These are phyloP conservation scores for Lontra canadensis DNA, from an alignment of 2,113 vertebrate genomes.

Conservation along the genomic window DNA sequence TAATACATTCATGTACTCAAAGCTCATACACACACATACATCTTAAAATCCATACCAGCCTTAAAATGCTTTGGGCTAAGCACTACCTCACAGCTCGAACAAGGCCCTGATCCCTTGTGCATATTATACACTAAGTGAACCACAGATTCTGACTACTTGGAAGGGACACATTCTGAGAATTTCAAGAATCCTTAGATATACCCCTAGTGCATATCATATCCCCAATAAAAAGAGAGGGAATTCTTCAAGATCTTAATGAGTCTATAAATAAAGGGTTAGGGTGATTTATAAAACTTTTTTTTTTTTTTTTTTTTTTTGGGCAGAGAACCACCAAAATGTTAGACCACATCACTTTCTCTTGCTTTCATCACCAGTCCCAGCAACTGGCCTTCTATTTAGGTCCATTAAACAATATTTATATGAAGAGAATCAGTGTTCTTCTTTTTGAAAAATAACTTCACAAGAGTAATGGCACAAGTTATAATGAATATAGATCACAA, in stretches of 20 bases:
- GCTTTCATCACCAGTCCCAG: not conserved
- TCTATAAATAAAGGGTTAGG: not conserved
- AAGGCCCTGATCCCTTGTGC: not conserved
- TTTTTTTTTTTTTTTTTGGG: not conserved
- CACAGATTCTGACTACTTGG: not conserved
- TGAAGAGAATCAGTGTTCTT: not conserved
- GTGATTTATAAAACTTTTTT: conserved; percentile 27
- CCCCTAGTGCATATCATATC: not conserved
- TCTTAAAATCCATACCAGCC: not conserved
- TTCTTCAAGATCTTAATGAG: conserved; percentile 12
- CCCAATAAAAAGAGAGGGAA: not conserved
- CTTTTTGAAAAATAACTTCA: not conserved
- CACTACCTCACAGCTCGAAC: not conserved
- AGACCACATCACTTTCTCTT: not conserved
- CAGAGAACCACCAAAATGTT: not conserved
- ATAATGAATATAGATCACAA: not conserved
- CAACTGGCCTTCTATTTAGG: not conserved
- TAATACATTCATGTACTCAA: not conserved
- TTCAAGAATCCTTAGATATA: conserved; percentile 7
- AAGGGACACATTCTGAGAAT: not conserved
- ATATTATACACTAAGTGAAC: not conserved
- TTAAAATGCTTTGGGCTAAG: not conserved
- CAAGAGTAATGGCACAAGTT: not conserved
- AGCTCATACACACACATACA: not conserved
- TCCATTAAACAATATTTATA: not conserved